These are phyloP conservation scores for Machimus rusticus DNA, from an alignment of 2,888 invertebrate species.

Conservation along the genomic window DNA sequence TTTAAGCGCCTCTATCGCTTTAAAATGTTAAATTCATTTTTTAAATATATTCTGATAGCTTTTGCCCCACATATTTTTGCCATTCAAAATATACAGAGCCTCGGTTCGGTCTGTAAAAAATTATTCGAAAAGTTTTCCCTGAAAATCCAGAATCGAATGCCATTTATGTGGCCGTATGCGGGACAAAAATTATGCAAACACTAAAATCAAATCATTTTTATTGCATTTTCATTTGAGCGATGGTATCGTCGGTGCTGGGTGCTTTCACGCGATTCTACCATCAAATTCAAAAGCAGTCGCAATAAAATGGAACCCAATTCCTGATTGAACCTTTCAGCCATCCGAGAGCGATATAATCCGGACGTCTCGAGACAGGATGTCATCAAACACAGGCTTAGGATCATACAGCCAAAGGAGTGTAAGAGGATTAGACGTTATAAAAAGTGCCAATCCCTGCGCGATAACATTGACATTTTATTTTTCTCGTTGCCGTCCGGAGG, in stretches of 20 bases:
- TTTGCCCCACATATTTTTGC: background rate
- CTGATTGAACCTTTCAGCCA: conserved; percentile 21
- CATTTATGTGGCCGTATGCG: background rate
- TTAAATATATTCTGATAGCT: background rate
- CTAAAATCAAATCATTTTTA: background rate
- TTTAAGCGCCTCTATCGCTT: background rate
- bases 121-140: background rate
- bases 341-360: conserved; percentile 35
- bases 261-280: conserved; percentile 3
- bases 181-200: conserved; percentile 9
- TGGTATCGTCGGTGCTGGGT: background rate
- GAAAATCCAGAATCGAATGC: background rate
- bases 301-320: conserved; percentile 38
- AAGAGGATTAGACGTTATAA: conserved; percentile 47
- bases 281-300: conserved; percentile 22
- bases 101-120: background rate
- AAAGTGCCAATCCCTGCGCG: conserved; percentile 46
- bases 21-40: background rate
- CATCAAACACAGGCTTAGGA: conserved; percentile 44
- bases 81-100: background rate
- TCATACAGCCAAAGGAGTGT: conserved; percentile 43
- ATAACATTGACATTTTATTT: conserved; percentile 47
- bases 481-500: conserved; percentile 32
- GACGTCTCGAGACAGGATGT: conserved; percentile 43
- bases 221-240: conserved; percentile 6